phyloP scores from a whole-genome alignment of 1,140 invertebrate species.

The Megalonaias nervosa region DNA sequence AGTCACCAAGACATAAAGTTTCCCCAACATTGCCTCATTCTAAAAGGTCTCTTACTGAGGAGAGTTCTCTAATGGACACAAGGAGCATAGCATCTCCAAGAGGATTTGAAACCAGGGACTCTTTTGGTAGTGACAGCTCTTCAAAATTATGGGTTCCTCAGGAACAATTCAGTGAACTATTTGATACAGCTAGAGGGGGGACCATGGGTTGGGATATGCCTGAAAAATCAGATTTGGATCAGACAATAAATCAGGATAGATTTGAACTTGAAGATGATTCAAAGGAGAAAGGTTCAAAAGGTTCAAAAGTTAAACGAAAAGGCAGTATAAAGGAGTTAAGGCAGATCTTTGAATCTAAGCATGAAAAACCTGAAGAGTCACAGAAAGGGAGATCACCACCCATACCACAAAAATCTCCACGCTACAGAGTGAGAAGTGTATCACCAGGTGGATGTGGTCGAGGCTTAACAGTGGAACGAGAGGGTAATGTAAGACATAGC shows the following conservation, averaged over 20 bases:
- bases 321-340: slow-evolving; percentile 65
- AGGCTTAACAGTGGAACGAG: neutral
- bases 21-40: neutral
- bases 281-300: slow-evolving; percentile 10
- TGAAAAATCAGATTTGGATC: neutral
- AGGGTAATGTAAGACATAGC: slow-evolving; percentile 49
- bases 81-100: too few relatives aligned
- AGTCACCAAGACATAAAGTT: neutral
- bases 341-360: slow-evolving; percentile 58
- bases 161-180: slow-evolving; percentile 1
- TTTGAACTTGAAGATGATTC: neutral
- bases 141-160: neutral
- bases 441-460: slow-evolving; percentile 22
- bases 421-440: slow-evolving; percentile 35
- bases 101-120: neutral
- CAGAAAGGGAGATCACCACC: slow-evolving; percentile 24
- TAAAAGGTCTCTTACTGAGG: too few relatives aligned
- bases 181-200: neutral
- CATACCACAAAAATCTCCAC: slow-evolving; percentile 19
- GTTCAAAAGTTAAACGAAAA: slow-evolving; percentile 43
- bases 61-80: too few relatives aligned
- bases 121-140: neutral
- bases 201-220: neutral
- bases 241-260: neutral
- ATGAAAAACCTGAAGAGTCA: slow-evolving; percentile 32